Conservation (phyloP, 2,797 vertebrate species). For the Rhabdophis nuchalis region DNA sequence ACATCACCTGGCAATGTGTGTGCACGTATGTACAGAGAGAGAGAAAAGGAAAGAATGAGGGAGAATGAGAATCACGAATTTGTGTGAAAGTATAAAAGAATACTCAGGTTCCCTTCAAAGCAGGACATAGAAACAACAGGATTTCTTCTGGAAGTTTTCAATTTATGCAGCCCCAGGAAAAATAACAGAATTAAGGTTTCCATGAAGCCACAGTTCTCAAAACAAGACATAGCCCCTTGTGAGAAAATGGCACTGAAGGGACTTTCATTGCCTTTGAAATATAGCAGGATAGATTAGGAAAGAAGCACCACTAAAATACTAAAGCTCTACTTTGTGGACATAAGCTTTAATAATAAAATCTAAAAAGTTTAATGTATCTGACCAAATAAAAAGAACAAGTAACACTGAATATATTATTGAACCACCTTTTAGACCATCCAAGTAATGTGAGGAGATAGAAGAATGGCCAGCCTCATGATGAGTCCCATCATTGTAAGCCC, state of each 20-base stretch:
- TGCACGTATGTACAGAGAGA: not conserved
- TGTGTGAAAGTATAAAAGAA: not conserved
- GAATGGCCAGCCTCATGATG: not conserved
- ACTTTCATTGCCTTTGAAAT: not conserved
- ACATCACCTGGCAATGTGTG: not conserved
- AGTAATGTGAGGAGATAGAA: not conserved
- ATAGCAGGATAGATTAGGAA: not conserved
- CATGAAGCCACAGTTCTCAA: not conserved
- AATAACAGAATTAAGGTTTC: not conserved
- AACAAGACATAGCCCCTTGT: not conserved
- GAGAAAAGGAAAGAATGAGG: accelerated
- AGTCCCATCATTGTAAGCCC: not conserved
- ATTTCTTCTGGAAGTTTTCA: not conserved
- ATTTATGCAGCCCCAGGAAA: not conserved
- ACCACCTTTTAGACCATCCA: not conserved
- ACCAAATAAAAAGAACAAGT: not conserved
- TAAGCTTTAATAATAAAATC: not conserved
- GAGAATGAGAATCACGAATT: not conserved
- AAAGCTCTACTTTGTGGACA: not conserved
- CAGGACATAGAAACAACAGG: not conserved
- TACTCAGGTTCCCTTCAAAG: not conserved
- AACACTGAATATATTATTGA: not conserved
- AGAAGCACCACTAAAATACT: not conserved
- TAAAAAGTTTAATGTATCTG: not conserved
- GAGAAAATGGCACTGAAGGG: not conserved